Evolutionary conservation across 35 echinoderm and acorn worm species (phyloP).

Genomic region (Nesometra sesokonis): DNA sequence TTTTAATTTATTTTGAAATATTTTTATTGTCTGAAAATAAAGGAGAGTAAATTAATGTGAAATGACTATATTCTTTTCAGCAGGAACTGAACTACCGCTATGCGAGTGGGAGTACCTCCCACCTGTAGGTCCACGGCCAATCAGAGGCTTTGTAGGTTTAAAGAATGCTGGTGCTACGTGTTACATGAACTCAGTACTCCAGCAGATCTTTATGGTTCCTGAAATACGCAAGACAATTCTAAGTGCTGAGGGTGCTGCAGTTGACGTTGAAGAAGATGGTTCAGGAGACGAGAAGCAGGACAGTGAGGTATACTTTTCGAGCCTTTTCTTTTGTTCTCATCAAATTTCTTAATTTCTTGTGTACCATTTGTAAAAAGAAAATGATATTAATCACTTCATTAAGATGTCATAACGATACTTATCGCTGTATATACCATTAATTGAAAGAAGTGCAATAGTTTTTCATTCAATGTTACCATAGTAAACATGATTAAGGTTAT

Average conservation of each 20-base stretch:
- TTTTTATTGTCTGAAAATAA: no score
- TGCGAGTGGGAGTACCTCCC: conserved; percentile 95
- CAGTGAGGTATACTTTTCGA: conserved; percentile 56
- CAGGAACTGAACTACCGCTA: conserved; percentile 65
- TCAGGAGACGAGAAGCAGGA: conserved; percentile 97
- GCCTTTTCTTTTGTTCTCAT: no score
- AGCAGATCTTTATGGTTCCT: conserved; percentile 98
- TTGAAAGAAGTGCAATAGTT: no score
- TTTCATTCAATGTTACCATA: no score
- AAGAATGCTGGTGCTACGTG: conserved; percentile 99
- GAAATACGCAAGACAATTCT: conserved; percentile 67
- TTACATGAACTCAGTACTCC: conserved; percentile 99
- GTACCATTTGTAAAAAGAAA: no score
- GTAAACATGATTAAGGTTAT: no score
- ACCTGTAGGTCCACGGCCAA: conserved; percentile 87
- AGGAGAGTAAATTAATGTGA: conserved; percentile 5
- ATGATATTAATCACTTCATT: no score
- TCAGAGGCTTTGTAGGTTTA: conserved; percentile 88
- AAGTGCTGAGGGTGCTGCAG: conserved; percentile 78
- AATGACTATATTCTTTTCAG: background rate
- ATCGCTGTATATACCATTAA: no score
- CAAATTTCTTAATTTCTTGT: no score
- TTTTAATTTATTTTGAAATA: no score
- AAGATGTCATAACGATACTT: no score
- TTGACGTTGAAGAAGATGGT: conserved; percentile 79